Evolutionary conservation across 2,113 vertebrate genomes (phyloP), one percentile per base, ranked within the genome.

Genomic region (Stigmatopora nigra): DNA sequence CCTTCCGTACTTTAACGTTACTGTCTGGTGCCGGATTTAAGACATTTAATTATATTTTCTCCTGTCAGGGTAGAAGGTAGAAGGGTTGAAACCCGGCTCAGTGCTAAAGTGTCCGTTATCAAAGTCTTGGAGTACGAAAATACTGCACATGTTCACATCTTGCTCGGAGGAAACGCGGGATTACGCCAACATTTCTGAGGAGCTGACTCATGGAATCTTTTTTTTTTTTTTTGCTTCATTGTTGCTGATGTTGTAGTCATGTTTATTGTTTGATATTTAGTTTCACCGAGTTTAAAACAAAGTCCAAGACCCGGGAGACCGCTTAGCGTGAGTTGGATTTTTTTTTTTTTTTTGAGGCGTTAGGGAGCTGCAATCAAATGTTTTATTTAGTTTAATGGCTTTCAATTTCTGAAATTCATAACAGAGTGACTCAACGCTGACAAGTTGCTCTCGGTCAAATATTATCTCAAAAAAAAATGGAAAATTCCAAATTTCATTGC

Each of bases 41-140:
- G 63, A 60, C 61, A 86, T 84, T 88, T 85, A 86, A 88, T 89
- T 80, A 86, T 78, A 78, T 82, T 83, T 85, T 82, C 79, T 77
- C 72, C 71, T 66, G 64, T 78, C 61, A 74, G 72, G 71, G 73
- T 78, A 82, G 73, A 79, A 31, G 71, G 73, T 78, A 82, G 73
- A 79, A 31, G 25, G 25, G 25, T 79, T 78, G 75, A 82, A 82
- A 51, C 70, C 61, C 82, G 76, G 61, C 53, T 70, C 22, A 13
- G 61, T 41, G 58, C 76, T 75, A 78, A 75, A 82, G 80, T 78
- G 74, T 85, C 80, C 69, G 80, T 82, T 84, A 84, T 81, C 69
- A 73, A 51, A 84, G 36, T 60, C 47, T 25, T 65, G 5, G 69
- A 45, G 59, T 36, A 19, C 41, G 20, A 5, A 58, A 20, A 48